Evolutionary conservation across 2,888 invertebrate species (phyloP).

Genomic region (Xylota sylvarum): DNA sequence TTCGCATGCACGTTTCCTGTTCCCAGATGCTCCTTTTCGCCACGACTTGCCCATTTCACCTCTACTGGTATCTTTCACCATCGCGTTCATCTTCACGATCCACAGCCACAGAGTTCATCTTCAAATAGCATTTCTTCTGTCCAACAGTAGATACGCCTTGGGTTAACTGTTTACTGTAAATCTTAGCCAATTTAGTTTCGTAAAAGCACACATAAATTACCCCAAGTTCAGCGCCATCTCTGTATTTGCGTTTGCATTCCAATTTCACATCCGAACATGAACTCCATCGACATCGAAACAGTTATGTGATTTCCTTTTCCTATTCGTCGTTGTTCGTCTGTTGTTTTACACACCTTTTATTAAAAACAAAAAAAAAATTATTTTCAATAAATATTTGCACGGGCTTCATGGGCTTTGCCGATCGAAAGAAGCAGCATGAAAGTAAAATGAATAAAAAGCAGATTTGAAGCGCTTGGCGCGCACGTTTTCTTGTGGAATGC

Average conservation of each 20-base stretch:
- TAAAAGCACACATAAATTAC: conserved; percentile 40
- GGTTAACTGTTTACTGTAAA: conserved; percentile 43
- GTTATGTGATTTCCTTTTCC: conserved; percentile 72
- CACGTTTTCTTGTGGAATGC: conserved; percentile 53
- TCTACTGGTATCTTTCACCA: conserved; percentile 29
- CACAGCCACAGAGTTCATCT: conserved; percentile 46
- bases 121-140: conserved; percentile 5
- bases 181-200: conserved; percentile 13
- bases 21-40: not conserved
- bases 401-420: conserved; percentile 27
- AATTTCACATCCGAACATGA: conserved; percentile 70
- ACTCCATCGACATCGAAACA: conserved; percentile 62
- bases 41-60: not conserved
- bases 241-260: conserved; percentile 12
- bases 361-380: conserved; percentile 1
- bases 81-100: conserved; percentile 36
- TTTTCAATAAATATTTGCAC: conserved; percentile 67
- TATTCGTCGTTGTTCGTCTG: not conserved
- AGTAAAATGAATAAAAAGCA: conserved; percentile 53
- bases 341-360: conserved; percentile 25
- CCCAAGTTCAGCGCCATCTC: conserved; percentile 53
- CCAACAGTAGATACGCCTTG: not conserved
- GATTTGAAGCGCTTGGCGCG: conserved; percentile 25
- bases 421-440: conserved; percentile 62
- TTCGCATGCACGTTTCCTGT: not conserved